Conservation (phyloP, 1,140 invertebrate genomes). For the Drosophila burlai region DNA sequence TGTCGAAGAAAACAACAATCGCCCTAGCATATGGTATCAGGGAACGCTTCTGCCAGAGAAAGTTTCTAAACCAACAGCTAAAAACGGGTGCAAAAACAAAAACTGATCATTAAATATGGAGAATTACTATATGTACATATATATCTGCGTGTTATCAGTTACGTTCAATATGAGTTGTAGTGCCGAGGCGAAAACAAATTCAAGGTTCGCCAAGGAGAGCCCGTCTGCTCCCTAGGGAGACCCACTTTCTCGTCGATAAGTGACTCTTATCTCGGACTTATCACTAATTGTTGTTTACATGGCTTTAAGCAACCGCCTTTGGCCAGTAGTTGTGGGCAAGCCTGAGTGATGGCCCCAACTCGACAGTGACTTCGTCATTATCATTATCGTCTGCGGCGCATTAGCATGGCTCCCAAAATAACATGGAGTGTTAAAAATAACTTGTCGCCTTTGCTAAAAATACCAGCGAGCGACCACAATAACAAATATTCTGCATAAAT, state of each 20-base stretch:
- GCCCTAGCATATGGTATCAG: slow-evolving; percentile 19
- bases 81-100: slow-evolving; percentile 24
- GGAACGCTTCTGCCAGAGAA: background rate
- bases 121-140: background rate
- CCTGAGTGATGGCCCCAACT: slow-evolving; percentile 28
- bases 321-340: background rate
- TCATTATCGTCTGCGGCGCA: slow-evolving; percentile 43
- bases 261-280: slow-evolving; percentile 11
- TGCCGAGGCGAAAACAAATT: slow-evolving; percentile 5
- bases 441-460: slow-evolving; percentile 50
- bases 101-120: slow-evolving; percentile 13
- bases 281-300: slow-evolving; percentile 30
- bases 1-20: slow-evolving; percentile 5
- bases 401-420: slow-evolving; percentile 52
- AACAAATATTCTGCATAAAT: slow-evolving; percentile 60
- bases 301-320: slow-evolving; percentile 5
- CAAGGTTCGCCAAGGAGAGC: slow-evolving; percentile 23
- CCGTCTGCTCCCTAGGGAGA: slow-evolving; percentile 5
- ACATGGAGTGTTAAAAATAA: slow-evolving; percentile 55
- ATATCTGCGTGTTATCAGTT: slow-evolving; percentile 26
- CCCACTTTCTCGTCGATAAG: slow-evolving; percentile 34
- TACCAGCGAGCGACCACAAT: slow-evolving; percentile 21
- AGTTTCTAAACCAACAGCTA: background rate
- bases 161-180: slow-evolving; percentile 9
- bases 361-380: slow-evolving; percentile 20